A percentile compares a stretch with the other conserved stretches of the same genome.
Conservation (phyloP, 2,888 invertebrate species). For the Tridacna crocea region DNA sequence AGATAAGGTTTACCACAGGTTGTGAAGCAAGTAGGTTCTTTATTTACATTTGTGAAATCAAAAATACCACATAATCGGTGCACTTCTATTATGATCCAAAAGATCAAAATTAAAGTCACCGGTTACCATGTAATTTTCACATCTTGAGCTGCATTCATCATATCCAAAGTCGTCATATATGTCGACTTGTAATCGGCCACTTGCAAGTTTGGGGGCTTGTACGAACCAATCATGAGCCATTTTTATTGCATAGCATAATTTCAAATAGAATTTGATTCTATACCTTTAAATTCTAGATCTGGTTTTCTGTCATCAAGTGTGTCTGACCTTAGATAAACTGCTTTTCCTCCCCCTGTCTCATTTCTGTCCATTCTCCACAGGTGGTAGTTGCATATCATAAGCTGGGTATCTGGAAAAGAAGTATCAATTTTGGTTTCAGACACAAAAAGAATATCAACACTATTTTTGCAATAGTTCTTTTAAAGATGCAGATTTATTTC, state of each 20-base stretch:
- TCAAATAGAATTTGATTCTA: conserved; percentile 5
- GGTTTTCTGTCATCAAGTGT: not conserved
- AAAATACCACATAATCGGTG: too few species aligned
- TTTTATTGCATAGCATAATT: not conserved
- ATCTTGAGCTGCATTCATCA: too few species aligned
- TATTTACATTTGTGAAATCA: too few species aligned
- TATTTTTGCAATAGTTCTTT: conserved; percentile 20
- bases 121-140: too few species aligned
- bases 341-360: not conserved
- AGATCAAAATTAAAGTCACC: conserved; percentile 38
- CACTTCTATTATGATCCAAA: not conserved
- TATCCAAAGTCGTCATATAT: too few species aligned
- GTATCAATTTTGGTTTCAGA: conserved; percentile 45
- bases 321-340: not conserved
- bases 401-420: conserved; percentile 39
- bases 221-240: conserved; percentile 35
- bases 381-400: conserved; percentile 28
- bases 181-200: not conserved
- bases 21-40: too few species aligned
- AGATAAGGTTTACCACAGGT: too few species aligned
- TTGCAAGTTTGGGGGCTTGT: conserved; percentile 32
- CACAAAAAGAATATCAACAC: conserved; percentile 32
- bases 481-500: too few species aligned
- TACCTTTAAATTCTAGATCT: too few species aligned
- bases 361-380: conserved; percentile 32